Evolutionary conservation across 2,888 invertebrate genomes (phyloP).

Genomic region (Hyles lineata): DNA sequence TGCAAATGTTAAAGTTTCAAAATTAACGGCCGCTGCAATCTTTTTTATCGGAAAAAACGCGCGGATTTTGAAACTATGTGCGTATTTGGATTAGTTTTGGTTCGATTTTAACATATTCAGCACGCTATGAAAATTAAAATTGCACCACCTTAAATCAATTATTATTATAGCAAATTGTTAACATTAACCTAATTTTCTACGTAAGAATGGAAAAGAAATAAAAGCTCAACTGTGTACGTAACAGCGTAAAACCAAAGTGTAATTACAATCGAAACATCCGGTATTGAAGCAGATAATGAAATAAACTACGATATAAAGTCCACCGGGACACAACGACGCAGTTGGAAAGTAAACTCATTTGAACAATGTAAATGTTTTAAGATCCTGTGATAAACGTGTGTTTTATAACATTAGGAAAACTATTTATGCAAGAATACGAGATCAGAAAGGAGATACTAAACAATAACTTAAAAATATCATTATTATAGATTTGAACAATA

Average conservation of each 20-base stretch:
- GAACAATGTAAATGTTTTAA: slow-evolving; percentile 1
- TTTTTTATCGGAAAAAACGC: not conserved
- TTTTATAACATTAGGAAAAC: not conserved
- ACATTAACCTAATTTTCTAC: not conserved
- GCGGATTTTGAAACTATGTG: no score
- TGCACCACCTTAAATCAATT: no score
- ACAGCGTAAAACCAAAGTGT: not conserved
- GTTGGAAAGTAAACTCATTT: not conserved
- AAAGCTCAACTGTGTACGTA: not conserved
- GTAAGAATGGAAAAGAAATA: not conserved
- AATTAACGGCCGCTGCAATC: not conserved
- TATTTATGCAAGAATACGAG: no score
- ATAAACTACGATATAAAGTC: not conserved
- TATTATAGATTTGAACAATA: no score
- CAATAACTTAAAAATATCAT: no score
- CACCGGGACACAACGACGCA: not conserved
- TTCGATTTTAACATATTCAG: no score
- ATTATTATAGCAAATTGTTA: no score
- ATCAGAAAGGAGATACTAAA: no score
- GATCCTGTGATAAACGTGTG: slow-evolving; percentile 28
- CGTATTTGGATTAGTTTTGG: no score
- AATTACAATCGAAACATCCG: not conserved
- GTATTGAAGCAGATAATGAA: not conserved
- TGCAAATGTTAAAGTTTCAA: not conserved
- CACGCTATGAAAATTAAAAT: no score